Percentiles rank a stretch among this genome's conserved stretches.
Conservation (phyloP, 2,113 vertebrate genomes). For the Spea bombifrons region DNA sequence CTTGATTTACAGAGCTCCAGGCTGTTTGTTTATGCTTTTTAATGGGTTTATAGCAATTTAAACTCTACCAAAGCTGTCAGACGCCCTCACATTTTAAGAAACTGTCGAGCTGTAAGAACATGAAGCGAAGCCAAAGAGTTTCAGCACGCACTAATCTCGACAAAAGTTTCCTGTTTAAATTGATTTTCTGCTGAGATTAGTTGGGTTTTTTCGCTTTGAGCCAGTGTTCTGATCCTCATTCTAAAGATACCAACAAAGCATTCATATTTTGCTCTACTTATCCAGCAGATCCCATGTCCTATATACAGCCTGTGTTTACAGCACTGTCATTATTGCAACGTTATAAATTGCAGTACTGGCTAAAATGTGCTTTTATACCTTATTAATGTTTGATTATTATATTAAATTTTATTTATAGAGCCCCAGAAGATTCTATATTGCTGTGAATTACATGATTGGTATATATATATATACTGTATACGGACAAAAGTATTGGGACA, state of each 20-base stretch:
- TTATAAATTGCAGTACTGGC: too few relatives aligned
- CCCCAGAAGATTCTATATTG: too few relatives aligned
- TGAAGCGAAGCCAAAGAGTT: constrained; percentile 43
- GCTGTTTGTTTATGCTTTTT: constrained; percentile 48
- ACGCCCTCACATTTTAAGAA: constrained; percentile 44
- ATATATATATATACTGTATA: too few relatives aligned
- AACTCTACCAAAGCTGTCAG: constrained; percentile 43
- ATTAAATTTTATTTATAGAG: too few relatives aligned
- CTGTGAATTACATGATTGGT: too few relatives aligned
- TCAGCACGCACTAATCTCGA: constrained; percentile 41
- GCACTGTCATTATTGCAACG: constrained; percentile 2
- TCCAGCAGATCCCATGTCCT: constrained; percentile 11
- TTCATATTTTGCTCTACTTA: constrained; percentile 39
- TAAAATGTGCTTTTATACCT: too few relatives aligned
- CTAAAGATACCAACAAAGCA: constrained; percentile 32
- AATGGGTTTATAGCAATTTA: constrained; percentile 48
- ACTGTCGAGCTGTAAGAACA: constrained; percentile 46
- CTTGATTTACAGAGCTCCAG: constrained; percentile 35
- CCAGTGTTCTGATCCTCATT: constrained; percentile 33
- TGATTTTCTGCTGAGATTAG: constrained; percentile 48
- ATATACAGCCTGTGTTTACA: constrained; percentile 30
- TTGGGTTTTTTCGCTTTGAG: constrained; percentile 41
- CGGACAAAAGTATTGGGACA: too few relatives aligned
- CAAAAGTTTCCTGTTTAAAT: constrained; percentile 49
- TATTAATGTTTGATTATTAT: too few relatives aligned